phyloP scores from a whole-genome alignment of 2,888 invertebrate genomes.

The Campoplex nolae region DNA sequence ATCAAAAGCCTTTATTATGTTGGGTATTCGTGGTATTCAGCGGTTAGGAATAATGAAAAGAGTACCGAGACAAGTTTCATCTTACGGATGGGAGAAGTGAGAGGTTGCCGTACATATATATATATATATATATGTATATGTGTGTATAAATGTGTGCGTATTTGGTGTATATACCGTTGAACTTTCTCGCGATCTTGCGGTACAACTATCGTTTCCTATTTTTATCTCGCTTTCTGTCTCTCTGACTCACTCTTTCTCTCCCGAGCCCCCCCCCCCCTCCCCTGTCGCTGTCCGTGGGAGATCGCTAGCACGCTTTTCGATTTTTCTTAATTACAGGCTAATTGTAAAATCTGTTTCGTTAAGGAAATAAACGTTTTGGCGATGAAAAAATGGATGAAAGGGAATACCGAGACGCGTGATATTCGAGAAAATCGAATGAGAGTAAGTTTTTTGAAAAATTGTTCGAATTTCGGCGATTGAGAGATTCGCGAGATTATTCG shows the following conservation, averaged over 20 bases:
- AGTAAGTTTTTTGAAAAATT: too few species aligned
- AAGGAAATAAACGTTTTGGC: background rate
- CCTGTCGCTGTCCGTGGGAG: background rate
- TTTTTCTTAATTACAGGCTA: background rate
- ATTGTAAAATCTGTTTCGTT: background rate
- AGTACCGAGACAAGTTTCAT: constrained; percentile 56
- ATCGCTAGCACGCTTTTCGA: background rate
- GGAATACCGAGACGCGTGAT: too few species aligned
- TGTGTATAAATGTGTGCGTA: background rate
- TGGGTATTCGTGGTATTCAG: background rate
- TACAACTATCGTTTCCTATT: constrained; percentile 71
- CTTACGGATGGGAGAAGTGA: constrained; percentile 63
- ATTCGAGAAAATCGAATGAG: too few species aligned
- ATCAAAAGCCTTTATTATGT: background rate
- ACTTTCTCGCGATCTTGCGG: constrained; percentile 75
- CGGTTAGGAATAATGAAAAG: constrained; percentile 4
- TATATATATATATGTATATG: background rate
- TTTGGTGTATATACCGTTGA: constrained; percentile 65
- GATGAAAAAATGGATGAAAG: too few species aligned
- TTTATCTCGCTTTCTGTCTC: constrained; percentile 56
- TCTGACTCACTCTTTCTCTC: constrained; percentile 6
- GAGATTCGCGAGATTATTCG: too few species aligned
- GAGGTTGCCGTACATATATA: constrained; percentile 51
- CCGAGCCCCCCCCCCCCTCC: background rate
- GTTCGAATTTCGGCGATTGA: too few species aligned